phyloP scores from a whole-genome alignment of 2,888 invertebrate genomes.

The Ganaspis brasiliensis region DNA sequence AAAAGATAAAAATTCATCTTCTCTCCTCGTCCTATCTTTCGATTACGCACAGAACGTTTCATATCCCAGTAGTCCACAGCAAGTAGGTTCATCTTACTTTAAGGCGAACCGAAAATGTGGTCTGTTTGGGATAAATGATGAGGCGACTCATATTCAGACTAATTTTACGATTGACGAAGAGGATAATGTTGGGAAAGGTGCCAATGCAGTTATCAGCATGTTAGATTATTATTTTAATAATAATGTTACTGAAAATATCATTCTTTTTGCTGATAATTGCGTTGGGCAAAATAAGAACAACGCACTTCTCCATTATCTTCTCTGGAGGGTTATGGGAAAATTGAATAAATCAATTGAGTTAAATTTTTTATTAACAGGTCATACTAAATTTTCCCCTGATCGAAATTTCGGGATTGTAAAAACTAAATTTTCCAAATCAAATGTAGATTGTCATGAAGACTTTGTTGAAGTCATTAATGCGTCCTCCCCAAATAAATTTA shows the following conservation, averaged over 20 bases:
- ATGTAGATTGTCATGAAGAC: constrained; percentile 19
- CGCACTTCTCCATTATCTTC: constrained; percentile 15
- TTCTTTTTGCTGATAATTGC: constrained; percentile 26
- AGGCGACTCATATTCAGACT: constrained; percentile 6
- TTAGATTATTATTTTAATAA: constrained; percentile 28
- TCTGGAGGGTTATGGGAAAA: constrained; percentile 30
- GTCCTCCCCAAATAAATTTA: constrained; percentile 12
- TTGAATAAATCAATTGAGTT: not conserved
- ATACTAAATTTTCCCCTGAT: constrained; percentile 25
- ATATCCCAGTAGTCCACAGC: constrained; percentile 25
- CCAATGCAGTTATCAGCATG: constrained; percentile 28
- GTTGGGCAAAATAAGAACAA: constrained; percentile 33
- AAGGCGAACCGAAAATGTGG: constrained; percentile 29
- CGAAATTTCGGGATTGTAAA: constrained; percentile 28
- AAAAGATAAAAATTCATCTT: not conserved
- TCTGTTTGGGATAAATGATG: constrained; percentile 14
- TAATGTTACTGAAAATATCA: not conserved
- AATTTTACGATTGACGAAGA: constrained; percentile 33
- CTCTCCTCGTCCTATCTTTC: not conserved
- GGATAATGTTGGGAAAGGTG: constrained; percentile 21
- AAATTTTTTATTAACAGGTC: constrained; percentile 28
- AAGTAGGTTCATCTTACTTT: constrained; percentile 28
- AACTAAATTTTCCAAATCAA: constrained; percentile 14
- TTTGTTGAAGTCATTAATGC: not conserved
- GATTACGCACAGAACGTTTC: constrained; percentile 27